These are phyloP conservation scores for Gnatocerus cornutus DNA, from an alignment of 2,888 invertebrate genomes.

Conservation along the genomic window DNA sequence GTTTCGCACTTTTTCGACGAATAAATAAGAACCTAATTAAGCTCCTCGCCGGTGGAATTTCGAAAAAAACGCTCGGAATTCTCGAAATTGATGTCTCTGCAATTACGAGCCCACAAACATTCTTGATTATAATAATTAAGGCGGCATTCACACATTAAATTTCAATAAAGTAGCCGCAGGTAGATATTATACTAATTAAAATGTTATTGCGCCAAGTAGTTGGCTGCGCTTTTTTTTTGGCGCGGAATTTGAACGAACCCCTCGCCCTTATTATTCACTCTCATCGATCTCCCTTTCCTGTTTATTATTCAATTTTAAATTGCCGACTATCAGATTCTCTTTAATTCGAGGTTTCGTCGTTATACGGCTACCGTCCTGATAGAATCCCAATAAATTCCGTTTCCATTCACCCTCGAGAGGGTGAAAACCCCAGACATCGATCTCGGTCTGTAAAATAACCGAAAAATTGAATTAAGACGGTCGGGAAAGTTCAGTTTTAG, in stretches of 20 bases:
- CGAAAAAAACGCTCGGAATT: not conserved
- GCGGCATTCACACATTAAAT: not conserved
- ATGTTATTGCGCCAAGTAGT: too few relatives aligned
- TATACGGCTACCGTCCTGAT: slow-evolving; percentile 37
- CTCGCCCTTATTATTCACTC: slow-evolving; percentile 1
- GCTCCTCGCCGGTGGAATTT: too few relatives aligned
- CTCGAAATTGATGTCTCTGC: not conserved
- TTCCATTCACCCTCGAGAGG: slow-evolving; percentile 18
- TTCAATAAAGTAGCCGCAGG: too few relatives aligned
- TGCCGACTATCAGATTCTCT: slow-evolving; percentile 40
- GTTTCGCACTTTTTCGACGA: not conserved
- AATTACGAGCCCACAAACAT: too few relatives aligned
- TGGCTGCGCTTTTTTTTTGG: too few relatives aligned
- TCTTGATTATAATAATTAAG: not conserved
- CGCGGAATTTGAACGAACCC: not conserved
- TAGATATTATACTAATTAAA: too few relatives aligned
- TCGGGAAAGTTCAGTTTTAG: slow-evolving; percentile 3
- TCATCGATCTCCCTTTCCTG: slow-evolving; percentile 17
- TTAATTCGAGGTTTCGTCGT: slow-evolving; percentile 42
- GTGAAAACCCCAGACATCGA: slow-evolving; percentile 29
- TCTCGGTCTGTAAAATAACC: slow-evolving; percentile 2
- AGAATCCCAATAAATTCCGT: slow-evolving; percentile 39
- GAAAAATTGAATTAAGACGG: slow-evolving; percentile 31
- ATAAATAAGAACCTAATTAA: not conserved
- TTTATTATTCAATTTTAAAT: slow-evolving; percentile 42